Percentiles rank a stretch among this genome's conserved stretches.
Evolutionary conservation across 2,888 invertebrate genomes (phyloP).

Genomic region (Trachelus tabidus): DNA sequence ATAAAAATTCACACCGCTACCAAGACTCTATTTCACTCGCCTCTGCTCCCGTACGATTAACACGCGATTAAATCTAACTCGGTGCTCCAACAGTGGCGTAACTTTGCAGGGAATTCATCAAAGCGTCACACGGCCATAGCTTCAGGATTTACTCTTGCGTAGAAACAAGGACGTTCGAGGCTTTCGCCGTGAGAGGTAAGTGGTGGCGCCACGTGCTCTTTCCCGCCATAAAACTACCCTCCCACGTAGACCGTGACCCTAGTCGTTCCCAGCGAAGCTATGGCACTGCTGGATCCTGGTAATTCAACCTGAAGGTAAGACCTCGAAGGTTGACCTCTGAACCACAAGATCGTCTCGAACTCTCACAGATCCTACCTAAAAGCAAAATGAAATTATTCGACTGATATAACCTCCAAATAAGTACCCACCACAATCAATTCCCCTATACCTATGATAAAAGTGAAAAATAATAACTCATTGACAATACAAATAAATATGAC

Average conservation of each 20-base stretch:
- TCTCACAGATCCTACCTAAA: background rate
- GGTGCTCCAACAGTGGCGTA: background rate
- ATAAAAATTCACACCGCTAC: background rate
- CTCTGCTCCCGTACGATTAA: background rate
- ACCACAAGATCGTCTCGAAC: slow-evolving; percentile 11
- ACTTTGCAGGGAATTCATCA: background rate
- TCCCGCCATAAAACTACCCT: slow-evolving; percentile 42
- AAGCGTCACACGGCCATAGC: background rate
- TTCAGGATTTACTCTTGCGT: slow-evolving; percentile 3
- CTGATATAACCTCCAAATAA: background rate
- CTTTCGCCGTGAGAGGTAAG: slow-evolving; percentile 14
- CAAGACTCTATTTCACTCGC: background rate
- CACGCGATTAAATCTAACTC: background rate
- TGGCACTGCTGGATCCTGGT: slow-evolving; percentile 4
- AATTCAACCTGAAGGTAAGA: slow-evolving; percentile 16
- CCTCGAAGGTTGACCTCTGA: slow-evolving; percentile 17
- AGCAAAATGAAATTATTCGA: background rate
- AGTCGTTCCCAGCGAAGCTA: slow-evolving; percentile 29
- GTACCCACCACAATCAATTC: background rate
- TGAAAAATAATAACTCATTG: too few species aligned
- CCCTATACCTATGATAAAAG: too few species aligned
- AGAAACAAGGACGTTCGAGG: background rate
- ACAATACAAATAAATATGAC: too few species aligned
- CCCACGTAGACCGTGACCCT: slow-evolving; percentile 30
- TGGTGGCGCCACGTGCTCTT: slow-evolving; percentile 33